Conservation (phyloP, 2,113 vertebrate species). For the Nasalis larvatus region DNA sequence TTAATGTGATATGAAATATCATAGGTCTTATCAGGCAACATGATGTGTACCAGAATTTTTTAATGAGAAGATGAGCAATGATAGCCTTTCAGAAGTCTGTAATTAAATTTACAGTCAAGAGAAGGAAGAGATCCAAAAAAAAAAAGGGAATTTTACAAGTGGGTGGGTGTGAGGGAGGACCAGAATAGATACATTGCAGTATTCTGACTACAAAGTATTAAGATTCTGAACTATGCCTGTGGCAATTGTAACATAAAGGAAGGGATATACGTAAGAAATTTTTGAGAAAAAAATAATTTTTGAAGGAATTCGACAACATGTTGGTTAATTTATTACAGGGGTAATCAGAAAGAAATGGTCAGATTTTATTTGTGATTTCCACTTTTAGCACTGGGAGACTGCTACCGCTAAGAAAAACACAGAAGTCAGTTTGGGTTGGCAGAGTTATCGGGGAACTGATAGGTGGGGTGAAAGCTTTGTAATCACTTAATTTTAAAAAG, state of each 20-base stretch:
- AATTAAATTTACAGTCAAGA: neutral
- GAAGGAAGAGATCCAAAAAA: neutral
- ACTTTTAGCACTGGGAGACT: neutral
- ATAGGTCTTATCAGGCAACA: neutral
- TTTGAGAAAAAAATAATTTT: neutral
- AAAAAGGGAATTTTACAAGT: neutral
- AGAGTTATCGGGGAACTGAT: fast-evolving
- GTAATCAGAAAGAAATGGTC: neutral
- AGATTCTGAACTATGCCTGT: no score
- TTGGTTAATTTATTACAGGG: neutral
- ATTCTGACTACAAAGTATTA: neutral
- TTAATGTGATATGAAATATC: neutral
- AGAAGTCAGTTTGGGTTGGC: neutral
- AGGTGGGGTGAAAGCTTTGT: neutral
- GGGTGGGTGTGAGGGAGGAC: fast-evolving
- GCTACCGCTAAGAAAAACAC: neutral
- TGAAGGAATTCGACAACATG: neutral
- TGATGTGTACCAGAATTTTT: neutral
- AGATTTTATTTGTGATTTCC: neutral
- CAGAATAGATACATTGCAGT: neutral
- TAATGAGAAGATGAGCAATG: neutral
- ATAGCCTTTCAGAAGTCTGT: neutral
- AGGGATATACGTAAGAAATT: neutral
- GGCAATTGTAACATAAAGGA: neutral
- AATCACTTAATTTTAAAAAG: neutral